A percentile compares a stretch with the other conserved stretches of the same genome.
Evolutionary conservation across 2,797 vertebrate genomes (phyloP).

Genomic region (Protonibea diacanthus): DNA sequence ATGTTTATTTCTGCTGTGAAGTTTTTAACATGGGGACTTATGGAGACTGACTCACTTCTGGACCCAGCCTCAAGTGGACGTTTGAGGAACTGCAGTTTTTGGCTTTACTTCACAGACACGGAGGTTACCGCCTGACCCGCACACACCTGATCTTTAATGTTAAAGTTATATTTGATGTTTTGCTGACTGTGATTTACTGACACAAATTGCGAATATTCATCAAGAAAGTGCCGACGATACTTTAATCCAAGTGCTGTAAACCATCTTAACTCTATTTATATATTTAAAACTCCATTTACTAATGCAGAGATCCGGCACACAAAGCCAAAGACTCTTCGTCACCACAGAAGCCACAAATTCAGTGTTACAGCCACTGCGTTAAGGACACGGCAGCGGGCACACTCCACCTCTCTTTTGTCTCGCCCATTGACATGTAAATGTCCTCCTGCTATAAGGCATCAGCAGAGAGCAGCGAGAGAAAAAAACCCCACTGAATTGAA

Average conservation of each 20-base stretch:
- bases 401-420: conserved; percentile 83
- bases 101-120: too few species aligned
- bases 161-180: background rate
- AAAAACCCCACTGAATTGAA: conserved; percentile 89
- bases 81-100: too few species aligned
- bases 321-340: conserved; percentile 37
- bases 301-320: conserved; percentile 32
- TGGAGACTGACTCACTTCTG: too few species aligned
- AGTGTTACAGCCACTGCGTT: conserved; percentile 75
- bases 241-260: background rate
- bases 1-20: too few species aligned
- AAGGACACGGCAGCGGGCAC: conserved; percentile 62
- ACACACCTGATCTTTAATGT: too few species aligned
- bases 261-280: background rate
- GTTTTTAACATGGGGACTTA: too few species aligned
- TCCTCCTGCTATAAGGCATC: conserved; percentile 84
- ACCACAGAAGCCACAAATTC: conserved; percentile 51
- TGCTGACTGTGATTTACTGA: background rate
- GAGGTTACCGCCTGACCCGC: too few species aligned
- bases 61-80: too few species aligned
- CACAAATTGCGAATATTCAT: background rate
- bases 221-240: background rate
- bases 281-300: conserved; percentile 47
- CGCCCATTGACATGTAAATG: conserved; percentile 89
- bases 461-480: conserved; percentile 83